Base-by-base conservation (phyloP, 2,797 vertebrate species). In the Artibeus lituratus region DNA sequence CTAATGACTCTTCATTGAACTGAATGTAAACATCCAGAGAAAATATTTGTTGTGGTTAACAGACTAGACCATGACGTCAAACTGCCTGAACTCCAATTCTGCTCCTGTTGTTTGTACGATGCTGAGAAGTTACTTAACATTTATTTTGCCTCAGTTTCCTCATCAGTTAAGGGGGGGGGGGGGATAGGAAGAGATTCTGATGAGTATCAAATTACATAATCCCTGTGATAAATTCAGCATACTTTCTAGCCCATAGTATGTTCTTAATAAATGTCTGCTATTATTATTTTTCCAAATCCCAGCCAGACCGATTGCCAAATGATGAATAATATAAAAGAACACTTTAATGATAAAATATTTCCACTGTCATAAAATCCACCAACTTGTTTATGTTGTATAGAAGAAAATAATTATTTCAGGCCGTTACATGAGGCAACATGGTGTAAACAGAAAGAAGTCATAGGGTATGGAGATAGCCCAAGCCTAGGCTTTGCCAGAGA, bases 281-380 rank as follows among this genome's bases (percentile, higher is more conserved):
- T 76, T 94, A 87, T 59, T 82, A 44, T 94, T 96, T 94, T 47
- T 35, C 49, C 53, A 90, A 94, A 73, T 84, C 73, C 49, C 73
- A 94, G 44, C 32, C 55, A 77, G 84, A 81, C 65, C 65, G 55
- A 47, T 77, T 91, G 78, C 16, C 29, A 93, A 87, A 87, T 11
- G 44, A 83, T 90, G 51, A 82, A 42, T 87, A 49, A 82, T 32
- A 59, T 32, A 42, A 77, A 29, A 81, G 16, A 96, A 90, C 29
- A 37, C 14, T 96, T 96, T 85, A 84, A 80, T 73, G 47, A 77
- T 39, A 77, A 95, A 87, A 32, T 69, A 74, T 81, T 77, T 18
- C 32, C 72, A 70, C n/a, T 57, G 7, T 51, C 91, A 44, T 5
- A 57, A 92, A 96, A 69, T 83, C 80, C 88, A 18, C 73, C 51